Base-by-base conservation (phyloP, 1,140 invertebrate species). In the Nasonia giraulti region DNA sequence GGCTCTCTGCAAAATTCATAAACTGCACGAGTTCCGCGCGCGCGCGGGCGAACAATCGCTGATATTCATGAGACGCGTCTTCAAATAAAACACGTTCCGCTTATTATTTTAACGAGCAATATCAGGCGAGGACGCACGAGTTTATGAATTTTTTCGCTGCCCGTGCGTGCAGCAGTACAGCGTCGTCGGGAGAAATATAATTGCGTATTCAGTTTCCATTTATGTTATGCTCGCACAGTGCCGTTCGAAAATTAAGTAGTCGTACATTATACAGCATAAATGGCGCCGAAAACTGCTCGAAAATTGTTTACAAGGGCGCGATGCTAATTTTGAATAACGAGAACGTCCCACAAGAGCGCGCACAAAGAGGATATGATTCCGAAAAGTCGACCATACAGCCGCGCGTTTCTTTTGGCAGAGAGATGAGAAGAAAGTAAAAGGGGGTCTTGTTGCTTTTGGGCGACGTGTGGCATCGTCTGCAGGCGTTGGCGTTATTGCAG, bases 381-480 rank as follows among this genome's bases (percentile, higher is more conserved):
- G 50, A 20, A 62, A n/a, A 62, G 2, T n/a, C 20, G 55, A 20
- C 20, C 50, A 20, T 62, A 5, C n/a, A 7, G 14, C 12, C 14
- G 6, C 17, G 14, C 17, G 14, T n/a, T 62, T 62, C 17, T 62
- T 62, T n/a, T 62, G 5, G 55, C 55, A 7, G 75, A 31, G 77
- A 85, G 78, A 85, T 79, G 85, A 8, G 81, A 83, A 83, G 75
- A 83, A 83, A 83, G 80, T 86, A 86, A 85, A 85, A 88, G 82
- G 80, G 82, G 55, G 6, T 17, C 17, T 62, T 20, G 55, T 62
- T 62, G 88, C 85, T 86, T 87, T 87, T 76, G 84, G 84, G 77
- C 84, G 84, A 84, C 86, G 85, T 69, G 17, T 20, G 12, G 31
- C 11, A 76, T 50, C 68, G 76, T 78, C 80, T 71, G 47, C 69